Percentiles rank a stretch among this genome's conserved stretches.
Evolutionary conservation across 2,888 invertebrate genomes (phyloP).

Genomic region (Dicyrtomina minuta): DNA sequence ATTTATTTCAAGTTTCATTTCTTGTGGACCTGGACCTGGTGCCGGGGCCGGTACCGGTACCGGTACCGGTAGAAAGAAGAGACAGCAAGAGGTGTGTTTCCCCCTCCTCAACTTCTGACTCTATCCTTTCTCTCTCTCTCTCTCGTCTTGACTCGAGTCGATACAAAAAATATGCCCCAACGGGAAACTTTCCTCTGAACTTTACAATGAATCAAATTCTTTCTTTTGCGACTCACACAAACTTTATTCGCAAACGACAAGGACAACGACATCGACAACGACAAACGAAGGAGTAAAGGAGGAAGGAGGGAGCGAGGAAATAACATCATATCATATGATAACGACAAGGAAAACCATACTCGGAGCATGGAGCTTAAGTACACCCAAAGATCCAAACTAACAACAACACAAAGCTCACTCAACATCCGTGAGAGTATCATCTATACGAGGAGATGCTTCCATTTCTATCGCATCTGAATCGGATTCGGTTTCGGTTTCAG

Average conservation of each 20-base stretch:
- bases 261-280: too few relatives aligned
- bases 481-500: too few relatives aligned
- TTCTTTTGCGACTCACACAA: neutral
- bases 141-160: too few relatives aligned
- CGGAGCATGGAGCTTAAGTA: too few relatives aligned
- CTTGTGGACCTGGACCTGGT: too few relatives aligned
- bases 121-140: neutral
- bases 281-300: neutral
- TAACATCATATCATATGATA: too few relatives aligned
- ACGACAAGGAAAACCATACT: too few relatives aligned
- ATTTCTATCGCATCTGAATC: too few relatives aligned
- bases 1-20: conserved; percentile 25
- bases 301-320: conserved; percentile 11
- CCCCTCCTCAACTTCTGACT: conserved; percentile 7
- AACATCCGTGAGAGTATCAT: too few relatives aligned
- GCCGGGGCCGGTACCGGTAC: too few relatives aligned
- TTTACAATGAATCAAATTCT: conserved; percentile 28
- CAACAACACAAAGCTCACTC: neutral
- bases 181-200: conserved; percentile 27
- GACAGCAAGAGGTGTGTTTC: conserved; percentile 19
- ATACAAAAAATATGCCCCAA: conserved; percentile 29
- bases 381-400: neutral
- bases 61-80: too few relatives aligned
- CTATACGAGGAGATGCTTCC: too few relatives aligned
- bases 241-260: neutral